A percentile compares a stretch with the other conserved stretches of the same genome.
Conservation (phyloP, 2,797 vertebrate species). For the Enteromius thamalakanensis region DNA sequence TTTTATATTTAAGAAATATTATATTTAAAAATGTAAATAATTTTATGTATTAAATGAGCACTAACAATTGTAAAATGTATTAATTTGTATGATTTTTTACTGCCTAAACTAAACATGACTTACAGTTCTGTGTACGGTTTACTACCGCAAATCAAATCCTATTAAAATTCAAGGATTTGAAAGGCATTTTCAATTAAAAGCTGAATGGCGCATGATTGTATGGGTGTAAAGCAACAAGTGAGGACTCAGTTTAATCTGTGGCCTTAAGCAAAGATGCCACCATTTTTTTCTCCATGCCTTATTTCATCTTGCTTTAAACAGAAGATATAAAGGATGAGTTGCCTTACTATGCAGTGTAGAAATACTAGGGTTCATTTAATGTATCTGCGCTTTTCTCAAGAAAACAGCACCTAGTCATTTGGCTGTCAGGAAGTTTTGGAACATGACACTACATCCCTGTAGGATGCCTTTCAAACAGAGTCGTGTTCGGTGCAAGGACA, state of each 20-base stretch:
- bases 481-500: not conserved
- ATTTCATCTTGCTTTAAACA: not conserved
- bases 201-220: not conserved
- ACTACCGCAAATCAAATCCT: not conserved
- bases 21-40: not conserved
- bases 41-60: not conserved
- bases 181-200: not conserved
- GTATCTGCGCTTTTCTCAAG: not conserved
- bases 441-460: slow-evolving; percentile 11
- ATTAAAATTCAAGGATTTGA: not conserved
- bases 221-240: not conserved
- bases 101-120: not conserved
- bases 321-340: not conserved
- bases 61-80: not conserved
- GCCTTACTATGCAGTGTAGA: slow-evolving; percentile 1
- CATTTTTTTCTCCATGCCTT: not conserved
- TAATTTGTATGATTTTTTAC: not conserved
- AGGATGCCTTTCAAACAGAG: not conserved
- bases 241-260: not conserved
- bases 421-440: slow-evolving; percentile 14
- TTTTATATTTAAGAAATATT: no score
- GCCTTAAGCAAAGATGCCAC: not conserved
- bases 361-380: not conserved
- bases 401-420: slow-evolving; percentile 6
- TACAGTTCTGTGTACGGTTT: not conserved